Percentiles rank a stretch among this genome's conserved stretches.
Conservation (phyloP, 2,113 vertebrate species). For the Nycticebus coucang region DNA sequence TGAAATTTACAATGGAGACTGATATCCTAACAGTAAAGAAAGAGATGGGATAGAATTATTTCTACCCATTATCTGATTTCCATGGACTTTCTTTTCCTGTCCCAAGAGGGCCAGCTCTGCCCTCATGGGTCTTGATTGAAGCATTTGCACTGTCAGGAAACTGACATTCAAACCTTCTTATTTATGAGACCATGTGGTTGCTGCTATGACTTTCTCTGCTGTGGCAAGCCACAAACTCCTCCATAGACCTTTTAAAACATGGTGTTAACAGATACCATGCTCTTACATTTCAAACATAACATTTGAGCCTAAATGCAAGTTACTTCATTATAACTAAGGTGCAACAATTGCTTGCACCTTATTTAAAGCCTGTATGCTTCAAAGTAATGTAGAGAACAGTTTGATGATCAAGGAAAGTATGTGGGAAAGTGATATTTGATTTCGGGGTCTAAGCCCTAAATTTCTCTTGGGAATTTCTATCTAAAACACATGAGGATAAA, state of each 20-base stretch:
- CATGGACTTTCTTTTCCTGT: background rate
- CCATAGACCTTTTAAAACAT: background rate
- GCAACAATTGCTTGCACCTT: background rate
- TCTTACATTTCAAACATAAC: background rate
- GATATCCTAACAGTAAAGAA: background rate
- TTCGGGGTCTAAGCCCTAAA: background rate
- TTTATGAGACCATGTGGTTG: background rate
- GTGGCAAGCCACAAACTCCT: background rate
- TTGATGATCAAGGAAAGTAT: background rate
- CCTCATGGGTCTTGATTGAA: background rate
- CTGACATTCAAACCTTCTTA: background rate
- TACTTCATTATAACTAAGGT: background rate
- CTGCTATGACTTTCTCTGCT: background rate
- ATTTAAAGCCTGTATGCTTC: background rate
- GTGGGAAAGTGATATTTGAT: background rate
- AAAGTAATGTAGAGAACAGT: background rate
- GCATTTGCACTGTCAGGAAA: background rate
- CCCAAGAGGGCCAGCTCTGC: too few species aligned
- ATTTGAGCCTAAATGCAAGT: background rate
- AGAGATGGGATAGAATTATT: rapidly evolving
- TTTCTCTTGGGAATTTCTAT: background rate
- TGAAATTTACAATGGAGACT: background rate
- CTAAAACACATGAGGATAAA: background rate
- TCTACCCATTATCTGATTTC: background rate
- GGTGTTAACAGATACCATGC: background rate